phyloP scores from a whole-genome alignment of 2,113 vertebrate genomes.

The Takifugu bimaculatus region DNA sequence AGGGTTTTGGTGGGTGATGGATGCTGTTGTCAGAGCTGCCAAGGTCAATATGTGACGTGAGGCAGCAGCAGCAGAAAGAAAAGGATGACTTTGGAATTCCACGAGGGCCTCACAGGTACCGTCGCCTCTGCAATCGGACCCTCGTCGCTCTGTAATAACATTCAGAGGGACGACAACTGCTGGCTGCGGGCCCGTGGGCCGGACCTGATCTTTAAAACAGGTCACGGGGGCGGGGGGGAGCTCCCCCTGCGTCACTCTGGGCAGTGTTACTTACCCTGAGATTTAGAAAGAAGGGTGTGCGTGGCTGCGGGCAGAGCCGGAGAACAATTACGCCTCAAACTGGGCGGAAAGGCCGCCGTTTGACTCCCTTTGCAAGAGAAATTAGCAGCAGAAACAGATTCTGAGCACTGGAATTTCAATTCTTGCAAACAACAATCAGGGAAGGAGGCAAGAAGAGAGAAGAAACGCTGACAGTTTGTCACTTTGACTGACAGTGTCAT shows the following conservation, averaged over 20 bases:
- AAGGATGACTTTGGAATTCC: constrained; percentile 81
- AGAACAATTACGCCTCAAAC: background rate
- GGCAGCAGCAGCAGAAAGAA: constrained; percentile 70
- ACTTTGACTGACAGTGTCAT: constrained; percentile 53
- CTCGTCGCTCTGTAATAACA: constrained; percentile 92
- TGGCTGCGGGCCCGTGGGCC: constrained; percentile 81
- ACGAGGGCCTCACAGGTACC: constrained; percentile 88
- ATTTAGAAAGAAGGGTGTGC: constrained; percentile 42
- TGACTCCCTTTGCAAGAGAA: constrained; percentile 29
- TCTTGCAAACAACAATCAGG: constrained; percentile 33
- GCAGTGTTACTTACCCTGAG: constrained; percentile 69
- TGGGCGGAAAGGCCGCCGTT: constrained; percentile 20
- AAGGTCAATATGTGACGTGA: constrained; percentile 91
- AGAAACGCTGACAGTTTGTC: constrained; percentile 39
- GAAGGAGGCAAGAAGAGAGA: constrained; percentile 18
- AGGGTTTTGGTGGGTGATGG: constrained; percentile 89
- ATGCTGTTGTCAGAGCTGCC: constrained; percentile 96
- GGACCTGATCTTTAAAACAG: constrained; percentile 81
- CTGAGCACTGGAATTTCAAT: constrained; percentile 21
- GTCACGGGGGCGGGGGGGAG: constrained; percentile 75
- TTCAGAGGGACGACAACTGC: constrained; percentile 84
- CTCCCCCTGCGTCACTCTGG: constrained; percentile 61
- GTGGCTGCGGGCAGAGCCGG: constrained; percentile 2
- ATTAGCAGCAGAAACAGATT: constrained; percentile 43
- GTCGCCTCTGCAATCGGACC: constrained; percentile 89